Base-by-base conservation (phyloP, 2,113 vertebrate species). In the Thomomys bottae region DNA sequence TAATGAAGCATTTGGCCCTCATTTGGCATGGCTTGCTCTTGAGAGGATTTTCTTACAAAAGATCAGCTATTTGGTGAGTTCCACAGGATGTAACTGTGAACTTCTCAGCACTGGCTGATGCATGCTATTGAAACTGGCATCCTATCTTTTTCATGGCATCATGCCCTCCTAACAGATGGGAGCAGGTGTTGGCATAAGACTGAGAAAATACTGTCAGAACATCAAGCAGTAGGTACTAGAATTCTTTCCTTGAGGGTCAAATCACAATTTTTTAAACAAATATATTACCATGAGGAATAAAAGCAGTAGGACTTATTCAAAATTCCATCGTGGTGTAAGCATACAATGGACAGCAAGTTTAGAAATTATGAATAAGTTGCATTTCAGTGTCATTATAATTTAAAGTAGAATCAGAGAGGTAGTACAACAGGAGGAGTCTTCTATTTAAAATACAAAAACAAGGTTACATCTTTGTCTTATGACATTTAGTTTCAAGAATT, bases 121-220 rank as follows among this genome's bases (percentile, higher is more conserved):
- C 0, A 0, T 73, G 90, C 94, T 96, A 15, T 80, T 89, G 95
- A 94, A 95, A 84, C 30, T 92, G 94, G 87, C 0, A 0, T 90
- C 90, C 82, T 87, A 96, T 95, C 87, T 97, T 96, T 67, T 45
- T 64, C 49, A 75, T 97, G 98, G 98, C 97, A 93, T 28, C 18
- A 80, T 89, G 97, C 97, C 96, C 90, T 28, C 45, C 78, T 97
- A 95, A 88, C 97, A 98, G 98, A 98, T 97, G 98, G 97, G 90
- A 92, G 71, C 80, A 94, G 96, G 96, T 97, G 78, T 95, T 98
- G 97, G 95, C 96, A 96, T 95, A 93, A 54, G 92, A 40, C 57
- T 63, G 34, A 95, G 90, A 68, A 94, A 95, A 89, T 93, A 89
- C 92, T 93, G 72, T 18, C 66, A 12, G 61, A 88, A 45, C n/a